Evolutionary conservation across 2,797 vertebrate species (phyloP).

Genomic region (Schizopygopsis malacanthus): DNA sequence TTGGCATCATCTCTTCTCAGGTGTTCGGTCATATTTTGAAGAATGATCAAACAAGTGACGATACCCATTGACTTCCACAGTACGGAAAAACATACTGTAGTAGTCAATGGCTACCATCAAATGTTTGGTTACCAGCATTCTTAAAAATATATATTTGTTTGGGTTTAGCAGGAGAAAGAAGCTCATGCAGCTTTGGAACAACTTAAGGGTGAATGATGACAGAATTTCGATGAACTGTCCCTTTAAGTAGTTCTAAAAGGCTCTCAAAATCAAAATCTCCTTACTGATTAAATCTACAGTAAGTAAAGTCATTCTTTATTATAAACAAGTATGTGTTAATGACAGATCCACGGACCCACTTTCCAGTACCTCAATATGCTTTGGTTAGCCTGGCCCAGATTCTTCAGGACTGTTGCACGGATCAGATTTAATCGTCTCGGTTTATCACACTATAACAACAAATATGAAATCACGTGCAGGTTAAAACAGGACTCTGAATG

Average conservation of each 20-base stretch:
- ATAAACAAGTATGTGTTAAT: background rate
- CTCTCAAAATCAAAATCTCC: background rate
- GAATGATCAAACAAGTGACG: no score
- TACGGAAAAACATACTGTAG: no score
- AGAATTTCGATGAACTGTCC: background rate
- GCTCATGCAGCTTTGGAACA: background rate
- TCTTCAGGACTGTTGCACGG: slow-evolving; percentile 14
- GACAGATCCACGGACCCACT: slow-evolving; percentile 55
- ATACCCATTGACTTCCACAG: no score
- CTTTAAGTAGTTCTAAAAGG: background rate
- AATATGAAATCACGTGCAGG: background rate
- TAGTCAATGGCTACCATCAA: no score
- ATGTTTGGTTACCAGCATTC: no score
- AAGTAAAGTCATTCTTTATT: background rate
- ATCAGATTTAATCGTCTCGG: slow-evolving; percentile 1
- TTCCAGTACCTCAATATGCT: slow-evolving; percentile 33
- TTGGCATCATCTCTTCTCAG: no score
- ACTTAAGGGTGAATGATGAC: no score
- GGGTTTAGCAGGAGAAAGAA: background rate
- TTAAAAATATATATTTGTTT: no score
- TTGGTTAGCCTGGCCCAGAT: slow-evolving; percentile 47
- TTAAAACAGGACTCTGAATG: background rate
- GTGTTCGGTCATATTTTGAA: no score
- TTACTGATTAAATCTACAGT: background rate
- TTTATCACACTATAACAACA: slow-evolving; percentile 13